A percentile compares a stretch with the other conserved stretches of the same genome.
Evolutionary conservation across 2,888 invertebrate genomes (phyloP).

Genomic region (Hemicrepidius hirtus): DNA sequence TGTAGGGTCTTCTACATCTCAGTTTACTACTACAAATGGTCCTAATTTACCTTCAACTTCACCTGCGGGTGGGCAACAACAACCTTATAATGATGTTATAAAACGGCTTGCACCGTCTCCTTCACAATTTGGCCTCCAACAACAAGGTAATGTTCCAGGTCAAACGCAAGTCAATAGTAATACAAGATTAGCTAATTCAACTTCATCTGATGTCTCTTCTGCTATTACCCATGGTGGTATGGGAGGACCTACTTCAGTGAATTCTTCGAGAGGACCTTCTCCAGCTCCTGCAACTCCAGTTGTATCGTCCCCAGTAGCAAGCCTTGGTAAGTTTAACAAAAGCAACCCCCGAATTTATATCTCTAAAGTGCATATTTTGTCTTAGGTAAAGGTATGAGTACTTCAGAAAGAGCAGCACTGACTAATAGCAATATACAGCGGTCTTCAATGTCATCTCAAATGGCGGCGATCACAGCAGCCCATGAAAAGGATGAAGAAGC

Average conservation of each 20-base stretch:
- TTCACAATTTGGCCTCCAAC: slow-evolving; percentile 66
- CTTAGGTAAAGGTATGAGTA: slow-evolving; percentile 73
- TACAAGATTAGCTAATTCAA: slow-evolving; percentile 61
- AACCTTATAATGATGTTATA: slow-evolving; percentile 77
- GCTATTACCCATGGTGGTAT: slow-evolving; percentile 75
- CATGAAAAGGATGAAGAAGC: slow-evolving; percentile 80
- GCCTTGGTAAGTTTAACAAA: slow-evolving; percentile 68
- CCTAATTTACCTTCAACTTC: slow-evolving; percentile 70
- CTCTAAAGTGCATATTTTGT: slow-evolving; percentile 39
- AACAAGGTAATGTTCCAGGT: slow-evolving; percentile 63
- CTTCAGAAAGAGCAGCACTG: slow-evolving; percentile 74
- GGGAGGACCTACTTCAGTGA: slow-evolving; percentile 78
- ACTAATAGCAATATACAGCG: slow-evolving; percentile 55
- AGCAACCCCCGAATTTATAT: neutral
- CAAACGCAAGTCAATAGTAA: slow-evolving; percentile 69
- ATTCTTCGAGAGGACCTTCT: slow-evolving; percentile 76
- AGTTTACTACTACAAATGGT: slow-evolving; percentile 70
- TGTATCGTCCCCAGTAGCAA: slow-evolving; percentile 70
- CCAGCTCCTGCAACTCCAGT: slow-evolving; percentile 73
- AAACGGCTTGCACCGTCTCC: slow-evolving; percentile 75
- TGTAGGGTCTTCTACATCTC: slow-evolving; percentile 66
- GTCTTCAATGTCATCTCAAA: slow-evolving; percentile 80
- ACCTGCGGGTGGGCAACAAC: slow-evolving; percentile 69
- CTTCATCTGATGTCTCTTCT: slow-evolving; percentile 75
- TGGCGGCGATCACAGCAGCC: slow-evolving; percentile 83